Conservation (phyloP, 2,797 vertebrate species). For the Yasuhikotakia modesta region DNA sequence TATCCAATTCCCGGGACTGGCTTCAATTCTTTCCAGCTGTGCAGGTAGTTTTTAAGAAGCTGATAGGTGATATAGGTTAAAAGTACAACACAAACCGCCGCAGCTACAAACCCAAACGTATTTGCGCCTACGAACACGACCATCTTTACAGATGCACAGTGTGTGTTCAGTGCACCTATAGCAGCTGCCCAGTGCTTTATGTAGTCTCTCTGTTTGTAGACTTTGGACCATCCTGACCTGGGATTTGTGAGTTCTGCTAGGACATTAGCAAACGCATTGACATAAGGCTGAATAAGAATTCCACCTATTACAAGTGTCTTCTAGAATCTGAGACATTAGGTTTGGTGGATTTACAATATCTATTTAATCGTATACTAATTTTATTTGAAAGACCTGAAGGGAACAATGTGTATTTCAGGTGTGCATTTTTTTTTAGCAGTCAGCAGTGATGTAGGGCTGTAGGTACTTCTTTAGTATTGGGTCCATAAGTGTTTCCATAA, state of each 20-base stretch:
- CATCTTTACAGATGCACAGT: conserved; percentile 59
- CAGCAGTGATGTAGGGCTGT: too few relatives aligned
- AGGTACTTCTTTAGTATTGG: too few relatives aligned
- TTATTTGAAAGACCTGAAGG: too few relatives aligned
- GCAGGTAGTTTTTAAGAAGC: conserved; percentile 66
- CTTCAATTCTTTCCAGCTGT: conserved; percentile 72
- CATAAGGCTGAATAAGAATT: background rate
- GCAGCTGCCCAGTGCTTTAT: background rate
- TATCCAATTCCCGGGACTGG: conserved; percentile 65
- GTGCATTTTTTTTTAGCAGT: too few relatives aligned
- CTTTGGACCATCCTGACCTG: conserved; percentile 8
- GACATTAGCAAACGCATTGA: background rate
- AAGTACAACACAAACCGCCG: conserved; percentile 56
- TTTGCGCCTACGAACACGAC: conserved; percentile 46
- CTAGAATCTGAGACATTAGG: background rate
- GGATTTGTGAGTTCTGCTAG: background rate
- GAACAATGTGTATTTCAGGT: too few relatives aligned
- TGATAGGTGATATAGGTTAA: conserved; percentile 71
- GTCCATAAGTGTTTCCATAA: too few relatives aligned
- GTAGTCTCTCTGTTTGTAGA: background rate
- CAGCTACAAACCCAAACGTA: conserved; percentile 56
- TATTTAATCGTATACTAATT: background rate
- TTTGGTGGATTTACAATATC: background rate
- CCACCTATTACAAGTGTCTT: background rate
- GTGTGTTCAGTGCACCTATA: background rate